Evolutionary conservation across 1,140 invertebrate species (phyloP), one percentile per base, ranked within the genome.

Genomic region (Episyrphus balteatus): DNA sequence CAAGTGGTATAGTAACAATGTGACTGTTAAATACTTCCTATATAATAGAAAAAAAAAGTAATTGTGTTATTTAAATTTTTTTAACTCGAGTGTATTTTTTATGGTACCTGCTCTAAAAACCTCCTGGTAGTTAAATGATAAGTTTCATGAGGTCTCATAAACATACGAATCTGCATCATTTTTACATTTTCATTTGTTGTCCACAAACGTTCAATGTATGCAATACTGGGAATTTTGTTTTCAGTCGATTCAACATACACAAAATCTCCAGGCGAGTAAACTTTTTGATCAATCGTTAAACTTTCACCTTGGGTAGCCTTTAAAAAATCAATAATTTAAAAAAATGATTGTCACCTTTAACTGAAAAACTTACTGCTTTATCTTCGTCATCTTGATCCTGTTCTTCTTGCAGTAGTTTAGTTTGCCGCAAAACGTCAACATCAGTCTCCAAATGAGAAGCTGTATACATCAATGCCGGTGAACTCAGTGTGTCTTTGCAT

Each of bases 21-120:
- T 87, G 82, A 49, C 89, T 96, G 70, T 95, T 92, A 63, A 99
- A 98, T 12, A 98, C 84, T 70, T 98, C 94, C 68, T 95, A 63
- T 14, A 26, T 26, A 26, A 3, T 34, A 34, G n/a, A n/a, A 34
- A 34, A 34, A 10, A n/a, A 34, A 34, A 34, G 33, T 10, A 34
- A n/a, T n/a, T n/a, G n/a, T n/a, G n/a, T n/a, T n/a, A n/a, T n/a
- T n/a, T n/a, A 40, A 34, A 40, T 9, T 10, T 13, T 43, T 12
- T 21, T 18, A 43, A 43, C 10, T 43, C 7, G 30, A 42, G 21
- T 26, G 21, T 26, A 26, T 5, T 26, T 26, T 26, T 26, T 5
- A 5, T 26, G 3, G 21, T 26, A 26, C 21, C n/a, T 17, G 88
- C 57, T 95, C 88, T 0, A 96, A 73, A 69, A 99, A 99, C 71